Evolutionary conservation across 2,797 vertebrate species (phyloP).

Genomic region (Chiroxiphia lanceolata): DNA sequence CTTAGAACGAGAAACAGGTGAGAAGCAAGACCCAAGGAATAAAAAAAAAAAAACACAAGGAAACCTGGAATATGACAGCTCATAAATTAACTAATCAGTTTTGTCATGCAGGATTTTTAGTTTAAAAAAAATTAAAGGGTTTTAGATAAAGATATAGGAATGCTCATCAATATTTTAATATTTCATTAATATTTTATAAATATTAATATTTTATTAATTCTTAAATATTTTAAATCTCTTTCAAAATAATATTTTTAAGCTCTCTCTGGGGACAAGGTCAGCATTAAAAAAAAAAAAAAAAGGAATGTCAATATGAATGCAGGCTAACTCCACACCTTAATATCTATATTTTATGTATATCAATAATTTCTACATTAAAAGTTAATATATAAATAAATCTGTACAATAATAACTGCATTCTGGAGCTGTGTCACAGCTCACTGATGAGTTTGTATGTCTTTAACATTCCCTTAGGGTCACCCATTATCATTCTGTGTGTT

Average conservation of each 20-base stretch:
- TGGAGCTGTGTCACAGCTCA: neutral
- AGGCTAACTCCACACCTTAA: neutral
- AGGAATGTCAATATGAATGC: neutral
- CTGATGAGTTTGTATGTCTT: neutral
- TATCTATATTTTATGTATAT: too few species aligned
- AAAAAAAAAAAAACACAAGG: neutral
- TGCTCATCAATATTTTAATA: neutral
- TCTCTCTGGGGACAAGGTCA: neutral
- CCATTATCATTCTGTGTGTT: neutral
- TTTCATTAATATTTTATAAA: neutral
- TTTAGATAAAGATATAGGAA: neutral
- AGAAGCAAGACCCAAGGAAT: neutral
- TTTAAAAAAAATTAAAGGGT: neutral
- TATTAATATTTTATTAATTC: neutral
- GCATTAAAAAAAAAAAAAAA: neutral
- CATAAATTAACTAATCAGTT: neutral
- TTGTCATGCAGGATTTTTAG: neutral
- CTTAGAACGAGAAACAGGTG: neutral
- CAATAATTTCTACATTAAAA: neutral
- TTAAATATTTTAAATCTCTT: neutral
- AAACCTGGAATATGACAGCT: neutral
- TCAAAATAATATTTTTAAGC: neutral
- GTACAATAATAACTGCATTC: neutral
- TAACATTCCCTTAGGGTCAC: neutral
- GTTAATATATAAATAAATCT: neutral